Percentiles rank a stretch among this genome's conserved stretches.
These are phyloP conservation scores for Bubalus kerabau DNA, from an alignment of 2,113 vertebrate species.

Conservation along the genomic window DNA sequence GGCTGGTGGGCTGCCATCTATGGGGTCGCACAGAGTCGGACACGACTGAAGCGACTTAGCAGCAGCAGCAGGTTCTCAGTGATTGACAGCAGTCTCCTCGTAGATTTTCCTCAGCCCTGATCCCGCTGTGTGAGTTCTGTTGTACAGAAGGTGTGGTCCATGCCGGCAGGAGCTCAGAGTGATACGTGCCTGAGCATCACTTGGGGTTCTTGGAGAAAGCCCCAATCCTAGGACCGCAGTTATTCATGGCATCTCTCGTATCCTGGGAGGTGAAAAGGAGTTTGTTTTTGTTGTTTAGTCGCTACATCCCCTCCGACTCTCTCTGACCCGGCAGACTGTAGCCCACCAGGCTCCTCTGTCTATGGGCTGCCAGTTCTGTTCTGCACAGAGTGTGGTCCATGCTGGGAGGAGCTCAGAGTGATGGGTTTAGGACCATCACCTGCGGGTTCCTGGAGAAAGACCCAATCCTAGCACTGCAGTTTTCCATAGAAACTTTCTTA, in stretches of 20 bases:
- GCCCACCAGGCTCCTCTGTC: neutral
- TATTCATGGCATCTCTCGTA: neutral
- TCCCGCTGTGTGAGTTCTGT: neutral
- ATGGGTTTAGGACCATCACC: no score
- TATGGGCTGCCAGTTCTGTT: neutral
- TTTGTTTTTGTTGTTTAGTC: neutral
- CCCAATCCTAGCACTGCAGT: neutral
- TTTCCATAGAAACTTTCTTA: neutral
- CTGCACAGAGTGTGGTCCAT: neutral
- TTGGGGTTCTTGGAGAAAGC: neutral
- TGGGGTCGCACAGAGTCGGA: accelerated
- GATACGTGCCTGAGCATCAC: neutral
- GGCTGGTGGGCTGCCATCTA: no score
- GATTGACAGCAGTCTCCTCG: neutral
- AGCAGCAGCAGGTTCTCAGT: neutral
- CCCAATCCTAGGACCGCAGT: accelerated
- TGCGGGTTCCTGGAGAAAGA: neutral
- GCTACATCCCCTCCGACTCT: neutral
- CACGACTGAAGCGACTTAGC: no score
- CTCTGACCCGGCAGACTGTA: neutral
- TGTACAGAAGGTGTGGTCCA: neutral
- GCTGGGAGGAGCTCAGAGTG: neutral
- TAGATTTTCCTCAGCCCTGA: accelerated
- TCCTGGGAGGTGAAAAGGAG: neutral
- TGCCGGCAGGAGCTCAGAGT: neutral